A percentile compares a stretch with the other conserved stretches of the same genome.
Evolutionary conservation across 2,888 invertebrate species (phyloP).

Genomic region (Ennomos erosarius): DNA sequence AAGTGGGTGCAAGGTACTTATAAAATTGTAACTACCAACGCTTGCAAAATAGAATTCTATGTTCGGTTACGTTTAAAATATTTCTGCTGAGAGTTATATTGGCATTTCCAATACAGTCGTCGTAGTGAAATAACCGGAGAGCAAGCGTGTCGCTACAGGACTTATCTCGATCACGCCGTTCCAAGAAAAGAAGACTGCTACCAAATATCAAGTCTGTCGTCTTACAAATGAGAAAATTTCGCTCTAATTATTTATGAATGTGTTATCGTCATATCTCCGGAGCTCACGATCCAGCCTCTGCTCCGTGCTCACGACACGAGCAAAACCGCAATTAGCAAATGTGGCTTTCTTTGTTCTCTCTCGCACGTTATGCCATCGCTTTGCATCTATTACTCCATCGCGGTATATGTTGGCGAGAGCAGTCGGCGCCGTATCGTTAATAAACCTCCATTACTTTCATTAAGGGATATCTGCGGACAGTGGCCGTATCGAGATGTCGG

Average conservation of each 20-base stretch:
- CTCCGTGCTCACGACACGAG: constrained; percentile 83
- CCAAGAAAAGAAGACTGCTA: constrained; percentile 78
- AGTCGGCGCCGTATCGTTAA: constrained; percentile 77
- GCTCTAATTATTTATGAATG: constrained; percentile 86
- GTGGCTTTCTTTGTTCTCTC: constrained; percentile 84
- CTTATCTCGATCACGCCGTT: constrained; percentile 78
- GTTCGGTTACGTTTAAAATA: background rate
- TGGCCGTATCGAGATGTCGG: constrained; percentile 80
- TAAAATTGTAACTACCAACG: no score
- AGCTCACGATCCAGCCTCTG: constrained; percentile 83
- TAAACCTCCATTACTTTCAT: constrained; percentile 85
- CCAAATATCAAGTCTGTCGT: constrained; percentile 85
- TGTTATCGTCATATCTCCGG: constrained; percentile 84
- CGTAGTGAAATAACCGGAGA: constrained; percentile 69
- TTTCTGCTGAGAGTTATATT: constrained; percentile 24
- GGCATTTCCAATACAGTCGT: constrained; percentile 53
- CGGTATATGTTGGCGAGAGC: constrained; percentile 60
- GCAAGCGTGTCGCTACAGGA: constrained; percentile 76
- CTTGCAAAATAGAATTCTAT: constrained; percentile 1
- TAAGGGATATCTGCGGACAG: constrained; percentile 81
- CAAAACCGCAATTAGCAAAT: constrained; percentile 85
- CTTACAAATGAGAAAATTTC: constrained; percentile 86
- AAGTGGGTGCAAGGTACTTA: background rate
- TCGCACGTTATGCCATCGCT: constrained; percentile 77
- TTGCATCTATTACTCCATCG: constrained; percentile 74